Evolutionary conservation across 2,888 invertebrate species (phyloP).

Genomic region (Heliconius hortense): DNA sequence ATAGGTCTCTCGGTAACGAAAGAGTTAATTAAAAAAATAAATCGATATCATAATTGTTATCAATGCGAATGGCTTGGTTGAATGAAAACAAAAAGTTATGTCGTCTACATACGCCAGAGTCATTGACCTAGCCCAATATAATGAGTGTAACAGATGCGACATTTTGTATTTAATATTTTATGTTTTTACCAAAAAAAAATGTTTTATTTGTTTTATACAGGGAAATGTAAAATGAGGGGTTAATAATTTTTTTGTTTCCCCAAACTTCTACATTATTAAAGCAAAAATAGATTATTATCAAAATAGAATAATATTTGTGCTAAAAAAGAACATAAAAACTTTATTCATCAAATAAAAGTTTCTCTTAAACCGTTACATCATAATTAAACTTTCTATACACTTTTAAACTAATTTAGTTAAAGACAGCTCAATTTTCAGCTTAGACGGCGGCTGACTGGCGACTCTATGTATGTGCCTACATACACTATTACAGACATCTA

Average conservation of each 20-base stretch:
- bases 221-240: background rate
- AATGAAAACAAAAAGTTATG: conserved; percentile 35
- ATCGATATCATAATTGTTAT: conserved; percentile 13
- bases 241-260: no score
- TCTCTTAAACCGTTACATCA: background rate
- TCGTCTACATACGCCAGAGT: conserved; percentile 54
- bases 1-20: no score
- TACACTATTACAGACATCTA: background rate
- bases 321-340: background rate
- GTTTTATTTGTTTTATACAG: background rate
- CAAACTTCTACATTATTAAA: no score
- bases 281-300: no score
- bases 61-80: conserved; percentile 24
- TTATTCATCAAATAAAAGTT: background rate
- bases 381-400: conserved; percentile 2
- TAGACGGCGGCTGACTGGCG: conserved; percentile 29
- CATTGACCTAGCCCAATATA: conserved; percentile 60
- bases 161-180: conserved; percentile 18
- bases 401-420: conserved; percentile 11
- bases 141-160: conserved; percentile 43
- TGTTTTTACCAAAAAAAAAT: background rate
- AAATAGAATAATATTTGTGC: background rate
- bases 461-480: background rate
- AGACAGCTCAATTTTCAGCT: conserved; percentile 12
- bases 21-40: background rate